phyloP scores from a whole-genome alignment of 2,113 vertebrate genomes.

The Falco punctatus region DNA sequence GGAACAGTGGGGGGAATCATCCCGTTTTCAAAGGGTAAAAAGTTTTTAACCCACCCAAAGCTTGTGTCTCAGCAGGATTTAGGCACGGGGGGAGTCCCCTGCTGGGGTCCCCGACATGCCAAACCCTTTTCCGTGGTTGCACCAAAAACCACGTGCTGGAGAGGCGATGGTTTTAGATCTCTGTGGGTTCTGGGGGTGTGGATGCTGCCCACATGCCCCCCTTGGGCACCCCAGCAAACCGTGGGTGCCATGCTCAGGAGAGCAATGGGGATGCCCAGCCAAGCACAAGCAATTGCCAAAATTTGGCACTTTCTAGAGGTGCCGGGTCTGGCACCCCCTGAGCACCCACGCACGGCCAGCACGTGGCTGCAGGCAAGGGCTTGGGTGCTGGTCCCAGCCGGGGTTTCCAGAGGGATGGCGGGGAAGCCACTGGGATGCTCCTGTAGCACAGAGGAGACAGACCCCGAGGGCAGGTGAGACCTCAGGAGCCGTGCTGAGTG shows the following conservation, averaged over 20 bases:
- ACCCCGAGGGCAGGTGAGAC: fast-evolving
- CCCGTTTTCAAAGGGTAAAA: background rate
- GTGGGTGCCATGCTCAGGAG: background rate
- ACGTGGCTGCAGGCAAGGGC: background rate
- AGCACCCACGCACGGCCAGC: fast-evolving
- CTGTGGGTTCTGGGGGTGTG: background rate
- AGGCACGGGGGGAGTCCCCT: background rate
- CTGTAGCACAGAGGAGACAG: background rate
- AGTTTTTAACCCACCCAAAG: background rate
- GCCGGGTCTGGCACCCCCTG: background rate
- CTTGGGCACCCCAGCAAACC: background rate
- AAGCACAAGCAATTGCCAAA: background rate
- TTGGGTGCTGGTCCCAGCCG: background rate
- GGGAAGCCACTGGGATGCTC: background rate
- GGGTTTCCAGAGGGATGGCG: fast-evolving
- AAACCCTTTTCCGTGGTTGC: background rate
- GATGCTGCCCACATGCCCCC: background rate
- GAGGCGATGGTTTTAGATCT: background rate
- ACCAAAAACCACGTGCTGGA: background rate
- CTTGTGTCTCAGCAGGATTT: background rate
- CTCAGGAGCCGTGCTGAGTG: fast-evolving
- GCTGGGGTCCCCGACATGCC: fast-evolving
- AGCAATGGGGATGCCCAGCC: background rate
- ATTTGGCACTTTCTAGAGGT: background rate
- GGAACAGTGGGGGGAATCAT: background rate